These are phyloP conservation scores for Pyrocoelia pectoralis DNA, from an alignment of 2,888 invertebrate species.

Conservation along the genomic window DNA sequence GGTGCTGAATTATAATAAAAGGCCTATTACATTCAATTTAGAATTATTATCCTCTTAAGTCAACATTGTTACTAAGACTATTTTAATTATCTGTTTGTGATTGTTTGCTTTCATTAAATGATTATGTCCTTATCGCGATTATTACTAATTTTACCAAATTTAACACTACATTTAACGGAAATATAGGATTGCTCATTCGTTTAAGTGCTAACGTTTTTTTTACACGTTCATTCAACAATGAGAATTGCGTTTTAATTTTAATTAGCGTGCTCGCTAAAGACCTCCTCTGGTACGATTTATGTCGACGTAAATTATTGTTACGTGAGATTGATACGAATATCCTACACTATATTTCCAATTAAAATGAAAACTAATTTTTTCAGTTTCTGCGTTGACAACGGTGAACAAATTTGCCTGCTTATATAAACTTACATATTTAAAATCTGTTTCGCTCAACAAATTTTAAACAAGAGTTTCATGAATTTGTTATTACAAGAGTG, in stretches of 20 bases:
- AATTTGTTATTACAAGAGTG: too few relatives aligned
- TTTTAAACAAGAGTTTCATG: too few relatives aligned
- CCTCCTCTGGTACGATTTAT: conserved; percentile 1
- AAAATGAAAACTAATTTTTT: too few relatives aligned
- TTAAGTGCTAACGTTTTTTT: background rate
- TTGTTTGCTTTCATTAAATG: conserved; percentile 8
- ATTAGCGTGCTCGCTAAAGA: background rate
- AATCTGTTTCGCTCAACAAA: too few relatives aligned
- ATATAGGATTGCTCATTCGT: background rate
- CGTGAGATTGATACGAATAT: background rate
- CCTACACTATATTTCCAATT: too few relatives aligned
- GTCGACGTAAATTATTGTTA: background rate
- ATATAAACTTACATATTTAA: too few relatives aligned
- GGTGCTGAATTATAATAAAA: conserved; percentile 10
- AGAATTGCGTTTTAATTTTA: background rate
- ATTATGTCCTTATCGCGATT: background rate
- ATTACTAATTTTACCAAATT: background rate
- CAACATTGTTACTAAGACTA: conserved; percentile 12
- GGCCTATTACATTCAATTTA: conserved; percentile 13
- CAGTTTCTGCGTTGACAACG: too few relatives aligned
- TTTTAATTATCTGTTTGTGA: conserved; percentile 13
- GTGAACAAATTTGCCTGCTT: too few relatives aligned
- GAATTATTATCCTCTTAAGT: conserved; percentile 12
- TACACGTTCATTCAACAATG: background rate
- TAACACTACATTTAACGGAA: background rate